Base-by-base conservation (phyloP, 2,797 vertebrate species). In the Eidolon dupreanum region DNA sequence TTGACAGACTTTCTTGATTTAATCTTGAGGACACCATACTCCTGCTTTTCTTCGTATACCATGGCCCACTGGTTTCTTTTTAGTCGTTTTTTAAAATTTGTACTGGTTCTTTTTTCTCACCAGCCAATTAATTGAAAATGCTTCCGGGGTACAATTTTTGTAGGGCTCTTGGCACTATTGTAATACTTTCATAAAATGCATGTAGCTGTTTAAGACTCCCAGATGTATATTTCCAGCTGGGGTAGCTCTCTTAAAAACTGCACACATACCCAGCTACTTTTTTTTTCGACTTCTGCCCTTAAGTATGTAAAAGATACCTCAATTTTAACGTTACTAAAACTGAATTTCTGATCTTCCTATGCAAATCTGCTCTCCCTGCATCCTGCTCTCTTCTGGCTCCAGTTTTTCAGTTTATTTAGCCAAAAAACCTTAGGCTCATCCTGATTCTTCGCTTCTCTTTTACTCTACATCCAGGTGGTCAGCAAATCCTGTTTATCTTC, bases 121-220 rank as follows among this genome's bases (percentile, higher is more conserved):
- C 3, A 65, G 4, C 15, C 13, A 83, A 8, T 95, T 82, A 43
- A 57, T 95, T 85, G 95, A 57, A 26, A 92, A 63, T 95, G 51
- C 57, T 79, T 28, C 55, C 51, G 55, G 77, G 12, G 19, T 63
- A 88, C 17, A 38, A 26, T 92, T 86, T 15, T 82, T 92, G 19
- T 55, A 33, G 41, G 9, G 28, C 8, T 59, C 31, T 38, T 78
- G 55, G 65, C 61, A 73, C 41, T 88, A 4, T 53, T 74, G 11
- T 2, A 68, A 79, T 73, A 71, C 28, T 82, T 90, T 63, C 73
- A n/a, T 94, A 65, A 78, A 96, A 74, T 88, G 41, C 8, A 0
- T 9, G 19, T 61, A 55, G 31, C 41, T 90, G 13, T 10, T 15
- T 88, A 66, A 68, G 74, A 36, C 57, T 88, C 49, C 31, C 59